Evolutionary conservation across 2,797 vertebrate genomes (phyloP).

Genomic region (Thripadectes ignobilis): DNA sequence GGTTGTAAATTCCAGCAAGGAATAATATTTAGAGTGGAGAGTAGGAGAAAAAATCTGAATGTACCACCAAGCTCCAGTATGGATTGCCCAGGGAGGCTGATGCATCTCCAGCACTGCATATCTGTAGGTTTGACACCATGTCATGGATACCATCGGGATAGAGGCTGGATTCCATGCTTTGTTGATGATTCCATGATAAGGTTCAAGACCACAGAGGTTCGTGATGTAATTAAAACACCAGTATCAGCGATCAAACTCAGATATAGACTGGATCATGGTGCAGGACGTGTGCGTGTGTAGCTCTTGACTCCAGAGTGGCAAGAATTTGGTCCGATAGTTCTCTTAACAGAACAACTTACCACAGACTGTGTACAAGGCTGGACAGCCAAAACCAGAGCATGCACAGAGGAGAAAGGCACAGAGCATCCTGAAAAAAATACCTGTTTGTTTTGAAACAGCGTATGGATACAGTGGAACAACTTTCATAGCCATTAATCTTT

Average conservation of each 20-base stretch:
- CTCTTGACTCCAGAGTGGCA: neutral
- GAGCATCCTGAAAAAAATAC: neutral
- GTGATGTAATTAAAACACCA: neutral
- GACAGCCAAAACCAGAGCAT: neutral
- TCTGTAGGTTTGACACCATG: neutral
- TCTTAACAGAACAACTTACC: neutral
- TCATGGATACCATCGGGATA: neutral
- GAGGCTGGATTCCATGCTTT: neutral
- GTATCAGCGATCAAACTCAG: neutral
- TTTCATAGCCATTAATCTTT: neutral
- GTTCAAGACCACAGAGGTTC: neutral
- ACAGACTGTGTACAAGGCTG: neutral
- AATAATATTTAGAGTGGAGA: neutral
- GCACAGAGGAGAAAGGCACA: neutral
- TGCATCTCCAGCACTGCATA: neutral
- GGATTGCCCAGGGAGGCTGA: neutral
- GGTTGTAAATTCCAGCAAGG: neutral
- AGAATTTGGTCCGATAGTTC: neutral
- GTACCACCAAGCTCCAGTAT: rapidly evolving
- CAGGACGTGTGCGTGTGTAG: neutral
- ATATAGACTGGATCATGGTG: neutral
- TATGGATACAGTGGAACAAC: neutral
- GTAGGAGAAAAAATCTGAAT: neutral
- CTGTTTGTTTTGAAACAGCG: neutral
- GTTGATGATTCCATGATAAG: neutral